Base-by-base conservation (phyloP, 2,797 vertebrate species). In the Pantherophis vulpinus region DNA sequence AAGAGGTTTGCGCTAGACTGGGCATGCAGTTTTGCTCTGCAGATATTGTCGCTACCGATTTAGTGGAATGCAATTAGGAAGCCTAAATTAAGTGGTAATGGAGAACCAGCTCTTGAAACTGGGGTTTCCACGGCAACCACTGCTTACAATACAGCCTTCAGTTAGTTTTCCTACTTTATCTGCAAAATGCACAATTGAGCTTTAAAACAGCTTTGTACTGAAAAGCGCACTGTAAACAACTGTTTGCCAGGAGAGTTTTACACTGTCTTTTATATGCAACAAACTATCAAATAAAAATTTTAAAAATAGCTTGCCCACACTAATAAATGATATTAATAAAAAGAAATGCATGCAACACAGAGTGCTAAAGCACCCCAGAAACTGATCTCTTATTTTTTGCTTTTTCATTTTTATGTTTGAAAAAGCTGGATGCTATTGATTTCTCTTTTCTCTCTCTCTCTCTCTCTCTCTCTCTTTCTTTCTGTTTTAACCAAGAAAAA, bases 131-230 rank as follows among this genome's bases (percentile, higher is more conserved):
- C 98, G 98, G 99, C 99, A 99, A 99, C 99, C 97, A 97, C 98
- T 97, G 98, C 99, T 99, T 98, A 98, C 98, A 99, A 99, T 99
- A 99, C 98, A 98, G 98, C 99, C 99, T 98, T 98, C 98, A 99
- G 99, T 99, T 98, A 99, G 98, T 99, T 99, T 99, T 99, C 98
- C 98, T 98, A 99, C 98, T 99, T 99, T 99, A 99, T 99, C 99
- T 99, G 98, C 99, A 99, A 99, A 99, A 99, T 99, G 99, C 99
- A 99, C 99, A 99, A 99, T 99, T 99, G 99, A 99, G 99, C 99
- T 99, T 99, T 98, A 99, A 99, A 99, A 98, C 98, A 98, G 98
- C 98, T 98, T 98, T 95, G 97, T 98, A 97, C 98, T 98, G 97
- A 98, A 98, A 98, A 98, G 97, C 97, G 91, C 97, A 98, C 98